phyloP scores from a whole-genome alignment of 1,140 invertebrate species.

The Bombus fervidus region DNA sequence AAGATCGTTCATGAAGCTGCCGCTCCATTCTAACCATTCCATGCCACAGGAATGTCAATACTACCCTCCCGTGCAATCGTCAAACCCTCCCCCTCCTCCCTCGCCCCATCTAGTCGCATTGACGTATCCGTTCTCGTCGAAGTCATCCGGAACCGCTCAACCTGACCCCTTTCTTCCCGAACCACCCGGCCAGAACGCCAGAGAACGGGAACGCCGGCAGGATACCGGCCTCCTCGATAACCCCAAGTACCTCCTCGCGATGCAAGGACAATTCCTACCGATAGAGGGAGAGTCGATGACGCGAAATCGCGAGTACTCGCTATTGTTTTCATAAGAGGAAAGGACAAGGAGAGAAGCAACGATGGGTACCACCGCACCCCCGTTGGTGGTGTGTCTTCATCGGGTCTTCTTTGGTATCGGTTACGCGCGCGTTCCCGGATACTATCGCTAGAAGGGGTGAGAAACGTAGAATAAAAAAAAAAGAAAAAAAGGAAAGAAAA shows the following conservation, averaged over 20 bases:
- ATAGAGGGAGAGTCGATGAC: constrained; percentile 61
- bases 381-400: background rate
- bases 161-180: constrained; percentile 52
- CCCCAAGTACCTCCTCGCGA: constrained; percentile 38
- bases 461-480: constrained; percentile 3
- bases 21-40: constrained; percentile 57
- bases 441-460: constrained; percentile 23
- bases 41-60: constrained; percentile 60
- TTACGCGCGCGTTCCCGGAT: constrained; percentile 34
- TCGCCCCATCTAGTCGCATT: constrained; percentile 38
- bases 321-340: constrained; percentile 68
- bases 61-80: constrained; percentile 52
- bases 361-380: background rate
- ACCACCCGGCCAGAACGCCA: constrained; percentile 26
- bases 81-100: background rate
- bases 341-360: constrained; percentile 42
- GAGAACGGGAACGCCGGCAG: background rate
- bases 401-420: constrained; percentile 48
- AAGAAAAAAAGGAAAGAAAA: background rate
- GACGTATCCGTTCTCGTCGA: constrained; percentile 54
- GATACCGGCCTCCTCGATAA: constrained; percentile 13
- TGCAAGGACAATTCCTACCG: constrained; percentile 56
- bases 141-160: constrained; percentile 56
- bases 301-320: constrained; percentile 71
- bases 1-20: constrained; percentile 54